Evolutionary conservation across 2,797 vertebrate species (phyloP).

Genomic region (Amphiprion clarkii): DNA sequence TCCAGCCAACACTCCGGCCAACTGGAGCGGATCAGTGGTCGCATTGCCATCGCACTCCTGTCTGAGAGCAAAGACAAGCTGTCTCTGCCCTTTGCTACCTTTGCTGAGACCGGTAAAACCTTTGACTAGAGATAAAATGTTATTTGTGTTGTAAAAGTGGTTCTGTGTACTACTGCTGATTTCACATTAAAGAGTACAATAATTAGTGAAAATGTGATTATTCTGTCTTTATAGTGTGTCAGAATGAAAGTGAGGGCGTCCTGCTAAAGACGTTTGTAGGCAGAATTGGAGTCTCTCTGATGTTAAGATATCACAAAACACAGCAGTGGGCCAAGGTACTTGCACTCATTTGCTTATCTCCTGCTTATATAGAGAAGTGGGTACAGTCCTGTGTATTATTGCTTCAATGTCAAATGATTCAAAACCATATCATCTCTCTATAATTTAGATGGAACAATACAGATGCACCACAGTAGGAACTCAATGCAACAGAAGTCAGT

Average conservation of each 20-base stretch:
- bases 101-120: conserved; percentile 89
- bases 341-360: neutral
- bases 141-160: neutral
- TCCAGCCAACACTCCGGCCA: conserved; percentile 82
- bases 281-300: conserved; percentile 91
- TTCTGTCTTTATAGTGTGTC: conserved; percentile 72
- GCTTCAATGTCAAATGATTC: too few species aligned
- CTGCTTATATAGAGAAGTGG: neutral
- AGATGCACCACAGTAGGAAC: too few species aligned
- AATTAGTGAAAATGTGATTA: neutral
- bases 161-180: neutral
- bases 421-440: too few species aligned
- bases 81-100: conserved; percentile 89
- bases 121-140: neutral
- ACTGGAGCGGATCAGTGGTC: conserved; percentile 87
- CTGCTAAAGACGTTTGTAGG: conserved; percentile 86
- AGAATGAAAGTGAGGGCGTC: conserved; percentile 65
- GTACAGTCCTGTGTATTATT: too few species aligned
- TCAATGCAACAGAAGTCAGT: too few species aligned
- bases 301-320: conserved; percentile 90
- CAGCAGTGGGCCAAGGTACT: conserved; percentile 93
- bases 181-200: too few species aligned
- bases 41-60: conserved; percentile 85
- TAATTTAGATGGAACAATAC: too few species aligned
- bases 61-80: conserved; percentile 84